Conservation (phyloP, 1,140 invertebrate genomes). For the Calliphora vicina region DNA sequence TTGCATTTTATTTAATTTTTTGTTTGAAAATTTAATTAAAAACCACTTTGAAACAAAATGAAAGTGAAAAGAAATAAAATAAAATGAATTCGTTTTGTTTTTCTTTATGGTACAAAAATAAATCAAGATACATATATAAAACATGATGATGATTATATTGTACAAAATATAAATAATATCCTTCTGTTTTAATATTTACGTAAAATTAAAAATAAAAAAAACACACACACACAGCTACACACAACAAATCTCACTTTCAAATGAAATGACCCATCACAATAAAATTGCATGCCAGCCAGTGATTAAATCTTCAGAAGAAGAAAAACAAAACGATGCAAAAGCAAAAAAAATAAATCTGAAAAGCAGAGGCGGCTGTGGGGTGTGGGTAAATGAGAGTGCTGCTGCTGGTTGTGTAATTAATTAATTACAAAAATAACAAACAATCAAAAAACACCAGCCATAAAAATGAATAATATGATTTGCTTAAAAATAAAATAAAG, state of each 20-base stretch:
- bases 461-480: not conserved
- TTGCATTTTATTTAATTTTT: not conserved
- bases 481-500: not conserved
- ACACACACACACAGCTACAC: not conserved
- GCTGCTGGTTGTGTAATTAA: not conserved
- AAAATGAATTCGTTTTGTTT: not conserved
- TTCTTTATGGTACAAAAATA: no score
- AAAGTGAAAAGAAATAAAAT: not conserved
- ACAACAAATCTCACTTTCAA: constrained; percentile 5
- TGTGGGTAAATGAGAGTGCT: not conserved
- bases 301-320: not conserved
- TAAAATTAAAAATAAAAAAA: not conserved
- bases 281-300: constrained; percentile 15
- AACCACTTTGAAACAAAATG: not conserved
- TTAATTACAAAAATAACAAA: not conserved
- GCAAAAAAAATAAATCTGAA: no score
- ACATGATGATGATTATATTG: not conserved
- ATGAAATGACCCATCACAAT: constrained; percentile 13
- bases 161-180: not conserved
- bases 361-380: no score
- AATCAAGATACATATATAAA: not conserved
- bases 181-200: not conserved
- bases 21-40: not conserved
- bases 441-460: not conserved
- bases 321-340: no score